Evolutionary conservation across 2,113 vertebrate species (phyloP), one percentile per base, ranked within the genome.

Genomic region (Caloenas nicobarica): DNA sequence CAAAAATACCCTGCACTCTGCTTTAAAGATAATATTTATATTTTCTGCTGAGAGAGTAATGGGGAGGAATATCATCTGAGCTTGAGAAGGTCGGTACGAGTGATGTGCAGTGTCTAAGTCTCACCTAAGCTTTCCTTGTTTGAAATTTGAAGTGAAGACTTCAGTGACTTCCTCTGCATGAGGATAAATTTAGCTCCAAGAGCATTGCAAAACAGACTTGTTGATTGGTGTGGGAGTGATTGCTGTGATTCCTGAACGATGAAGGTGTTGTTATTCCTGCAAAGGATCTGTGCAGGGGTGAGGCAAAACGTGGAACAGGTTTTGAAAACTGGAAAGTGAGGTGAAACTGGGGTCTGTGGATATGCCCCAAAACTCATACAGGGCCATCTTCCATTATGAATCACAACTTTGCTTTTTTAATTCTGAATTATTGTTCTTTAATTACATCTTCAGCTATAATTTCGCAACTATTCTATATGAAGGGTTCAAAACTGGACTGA

Each of bases 121-220:
- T 50, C 58, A 85, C 74, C 50, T 82, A 89, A 93, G 56, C 79
- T 69, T 83, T 73, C 68, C 50, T 70, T 70, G 53, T 38, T 56
- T 86, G 79, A 77, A 81, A 48, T 42, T 38, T 79, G 34, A 85
- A 85, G 81, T 57, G 50, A 74, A 94, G 78, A 10, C 50, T 70
- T 77, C 26, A n/a, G 5, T 80, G 62, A 64, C 34, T 64, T 90
- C 69, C 40, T 78, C 77, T 96, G 72, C 53, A n/a, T 53, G 13
- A 86, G 57, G 90, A 65, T 96, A 83, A 88, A 96, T 94, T 61
- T 93, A 92, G 82, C 72, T 64, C 38, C 57, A 53, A 88, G 68
- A 68, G 79, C 60, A 60, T 57, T 14, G 72, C 34, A 10, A 42
- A 61, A 26, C 40, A 51, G 77, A 56, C 77, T 57, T 81, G 86